Evolutionary conservation across 2,797 vertebrate genomes (phyloP), one percentile per base, ranked within the genome.

Genomic region (Lutjanus campechanus): DNA sequence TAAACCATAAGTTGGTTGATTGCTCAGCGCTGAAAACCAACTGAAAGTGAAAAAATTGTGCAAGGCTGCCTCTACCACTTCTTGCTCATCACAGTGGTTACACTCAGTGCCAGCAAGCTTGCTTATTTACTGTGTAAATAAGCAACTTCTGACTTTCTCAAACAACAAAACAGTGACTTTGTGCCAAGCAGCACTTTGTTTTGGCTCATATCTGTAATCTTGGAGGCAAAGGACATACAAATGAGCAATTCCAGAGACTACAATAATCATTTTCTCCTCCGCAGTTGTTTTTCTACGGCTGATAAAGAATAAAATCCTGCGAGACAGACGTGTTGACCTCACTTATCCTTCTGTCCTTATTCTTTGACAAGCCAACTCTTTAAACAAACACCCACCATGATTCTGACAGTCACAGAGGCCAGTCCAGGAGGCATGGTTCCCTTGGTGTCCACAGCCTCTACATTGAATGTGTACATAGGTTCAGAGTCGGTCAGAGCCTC

Each of bases 351-450:
- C 50, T 69, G 8, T 51, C 20, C 12, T 43, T 5, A 6, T 59
- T 4, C 36, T 59, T 44, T 55, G 8, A 75, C n/a, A 47, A 46
- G 69, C 7, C 29, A 47, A 9, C 55, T 44, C 51, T 29, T 36
- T 10, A 56, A 44, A 29, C 66, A 70, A 63, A 78, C 59, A 59
- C 77, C 25, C 58, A 99, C 98, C 96, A 94, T 95, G 69, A 99
- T 94, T 71, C 93, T 96, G 73, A 99, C 96, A 0, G 97, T 97
- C 76, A 99, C 97, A 0, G 97, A 97, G 13, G 98, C 96, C 4
- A 97, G 93, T 25, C 98, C 98, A 0, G 98, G 97, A 40, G 98
- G 98, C 98, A 99, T 99, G 7, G 90, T 96, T 76, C 97, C 97
- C 20, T 95, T 85, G 17, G 89, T 87, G 70, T 98, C 97, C 0